phyloP scores from a whole-genome alignment of 2,888 invertebrate genomes.

The Eupithecia centaureata region DNA sequence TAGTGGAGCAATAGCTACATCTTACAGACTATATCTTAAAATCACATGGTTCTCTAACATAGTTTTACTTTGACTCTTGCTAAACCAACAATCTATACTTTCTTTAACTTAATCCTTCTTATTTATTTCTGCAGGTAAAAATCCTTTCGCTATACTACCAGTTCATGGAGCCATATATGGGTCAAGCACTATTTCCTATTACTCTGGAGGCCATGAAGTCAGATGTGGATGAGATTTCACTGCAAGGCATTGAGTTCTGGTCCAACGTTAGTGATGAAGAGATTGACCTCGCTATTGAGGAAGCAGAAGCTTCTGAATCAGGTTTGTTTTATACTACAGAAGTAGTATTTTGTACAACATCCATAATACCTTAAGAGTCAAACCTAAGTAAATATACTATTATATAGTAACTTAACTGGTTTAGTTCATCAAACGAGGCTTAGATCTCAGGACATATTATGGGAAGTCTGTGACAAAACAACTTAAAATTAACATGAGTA shows the following conservation, averaged over 20 bases:
- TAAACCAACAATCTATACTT: background rate
- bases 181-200: slow-evolving; percentile 97
- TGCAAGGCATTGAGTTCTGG: slow-evolving; percentile 99
- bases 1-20: background rate
- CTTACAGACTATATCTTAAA: background rate
- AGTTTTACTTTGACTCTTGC: background rate
- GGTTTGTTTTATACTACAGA: slow-evolving; percentile 58
- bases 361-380: too few relatives aligned
- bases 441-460: too few relatives aligned
- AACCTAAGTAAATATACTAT: too few relatives aligned
- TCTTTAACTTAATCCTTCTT: background rate
- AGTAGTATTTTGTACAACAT: background rate
- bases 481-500: too few relatives aligned
- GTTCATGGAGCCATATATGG: slow-evolving; percentile 99
- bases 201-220: slow-evolving; percentile 99
- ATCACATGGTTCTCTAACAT: background rate
- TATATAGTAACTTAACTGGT: too few relatives aligned
- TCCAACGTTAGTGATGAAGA: slow-evolving; percentile 99
- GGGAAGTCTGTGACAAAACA: too few relatives aligned
- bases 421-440: too few relatives aligned
- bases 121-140: slow-evolving; percentile 83
- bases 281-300: slow-evolving; percentile 97
- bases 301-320: slow-evolving; percentile 95
- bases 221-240: slow-evolving; percentile 96
- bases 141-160: slow-evolving; percentile 99